phyloP scores from a whole-genome alignment of 1,140 invertebrate genomes.

The Oryctes rhinoceros region DNA sequence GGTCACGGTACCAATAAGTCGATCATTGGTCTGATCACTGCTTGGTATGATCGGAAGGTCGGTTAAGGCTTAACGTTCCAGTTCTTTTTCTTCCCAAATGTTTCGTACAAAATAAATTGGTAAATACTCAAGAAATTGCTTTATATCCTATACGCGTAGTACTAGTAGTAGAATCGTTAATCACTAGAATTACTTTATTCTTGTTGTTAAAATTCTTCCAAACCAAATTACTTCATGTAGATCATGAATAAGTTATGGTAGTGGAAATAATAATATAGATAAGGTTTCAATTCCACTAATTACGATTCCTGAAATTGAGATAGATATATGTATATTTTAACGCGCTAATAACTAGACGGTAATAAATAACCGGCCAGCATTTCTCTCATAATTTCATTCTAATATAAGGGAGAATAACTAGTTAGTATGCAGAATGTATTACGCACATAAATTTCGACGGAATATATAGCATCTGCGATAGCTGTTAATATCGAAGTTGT shows the following conservation, averaged over 20 bases:
- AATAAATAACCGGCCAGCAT: background rate
- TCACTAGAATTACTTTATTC: too few species aligned
- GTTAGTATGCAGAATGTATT: conserved; percentile 23
- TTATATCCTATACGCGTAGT: too few species aligned
- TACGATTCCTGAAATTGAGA: background rate
- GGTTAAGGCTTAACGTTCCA: too few species aligned
- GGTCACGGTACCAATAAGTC: too few species aligned
- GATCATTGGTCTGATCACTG: too few species aligned
- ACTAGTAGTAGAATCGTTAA: too few species aligned
- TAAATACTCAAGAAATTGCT: too few species aligned
- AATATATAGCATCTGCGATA: conserved; percentile 20
- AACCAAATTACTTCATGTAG: too few species aligned
- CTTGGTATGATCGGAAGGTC: too few species aligned
- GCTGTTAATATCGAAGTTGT: conserved; percentile 19
- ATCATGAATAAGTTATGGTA: background rate
- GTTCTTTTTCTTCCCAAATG: too few species aligned
- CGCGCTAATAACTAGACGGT: background rate
- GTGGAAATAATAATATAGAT: background rate
- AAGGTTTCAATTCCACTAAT: background rate
- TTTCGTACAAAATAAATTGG: too few species aligned
- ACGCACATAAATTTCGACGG: conserved; percentile 1
- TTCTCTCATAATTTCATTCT: conserved; percentile 26
- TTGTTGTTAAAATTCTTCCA: too few species aligned
- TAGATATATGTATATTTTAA: conserved; percentile 1
- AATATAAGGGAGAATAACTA: background rate